Evolutionary conservation across 2,113 vertebrate species (phyloP).

Genomic region (Saguinus imperator): DNA sequence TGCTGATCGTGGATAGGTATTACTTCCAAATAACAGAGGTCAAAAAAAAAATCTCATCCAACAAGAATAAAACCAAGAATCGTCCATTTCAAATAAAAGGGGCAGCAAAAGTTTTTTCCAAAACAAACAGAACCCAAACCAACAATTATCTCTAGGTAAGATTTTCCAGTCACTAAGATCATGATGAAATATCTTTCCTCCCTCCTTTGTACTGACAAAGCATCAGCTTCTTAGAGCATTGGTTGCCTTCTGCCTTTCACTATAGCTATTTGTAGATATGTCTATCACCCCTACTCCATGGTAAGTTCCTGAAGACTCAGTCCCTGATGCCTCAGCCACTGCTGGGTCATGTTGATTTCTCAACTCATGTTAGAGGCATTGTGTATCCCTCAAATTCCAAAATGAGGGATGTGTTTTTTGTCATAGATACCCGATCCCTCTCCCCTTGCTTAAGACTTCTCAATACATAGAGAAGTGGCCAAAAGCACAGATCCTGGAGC

Average conservation of each 20-base stretch:
- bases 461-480: not conserved
- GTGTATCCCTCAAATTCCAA: not conserved
- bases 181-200: not conserved
- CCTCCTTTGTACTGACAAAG: not conserved
- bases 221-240: not conserved
- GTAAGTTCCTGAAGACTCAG: not conserved
- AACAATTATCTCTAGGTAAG: not conserved
- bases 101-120: not conserved
- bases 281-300: not conserved
- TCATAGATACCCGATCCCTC: not conserved
- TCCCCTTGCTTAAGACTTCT: not conserved
- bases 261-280: not conserved
- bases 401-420: not conserved
- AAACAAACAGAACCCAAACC: not conserved
- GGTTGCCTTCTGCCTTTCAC: not conserved
- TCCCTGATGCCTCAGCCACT: not conserved
- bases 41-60: not conserved
- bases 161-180: not conserved
- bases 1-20: not conserved
- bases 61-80: constrained; percentile 12
- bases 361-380: not conserved
- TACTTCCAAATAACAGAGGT: not conserved
- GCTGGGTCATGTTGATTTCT: not conserved
- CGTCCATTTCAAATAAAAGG: not conserved
- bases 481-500: not conserved